Base-by-base conservation (phyloP, 2,888 invertebrate genomes). In the Troilus luridus region DNA sequence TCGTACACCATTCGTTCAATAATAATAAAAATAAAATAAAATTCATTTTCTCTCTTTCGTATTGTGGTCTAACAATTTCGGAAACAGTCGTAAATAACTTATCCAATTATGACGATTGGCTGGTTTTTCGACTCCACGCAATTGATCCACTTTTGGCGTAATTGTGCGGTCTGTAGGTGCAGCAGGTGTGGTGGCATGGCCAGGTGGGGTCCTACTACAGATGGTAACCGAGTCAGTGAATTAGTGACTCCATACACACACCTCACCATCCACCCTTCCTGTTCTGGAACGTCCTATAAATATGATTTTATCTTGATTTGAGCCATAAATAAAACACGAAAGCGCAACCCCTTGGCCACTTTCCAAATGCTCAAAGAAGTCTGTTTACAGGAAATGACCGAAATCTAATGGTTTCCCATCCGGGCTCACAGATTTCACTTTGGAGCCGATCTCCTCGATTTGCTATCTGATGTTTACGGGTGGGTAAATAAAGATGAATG, bases 361-460 rank as follows among this genome's bases (percentile, higher is more conserved):
- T 77, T 77, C 72, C 72, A 77, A 77, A 77, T 41, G 72, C 72
- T 77, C 72, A 77, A 77, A 77, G 72, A 77, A 77, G 41, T 77
- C 72, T 77, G 27, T 77, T 77, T 77, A 77, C 72, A 77, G 72
- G 72, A 77, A 77, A 77, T 77, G 72, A 77, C 72, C 72, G 72
- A 77, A 77, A 77, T 41, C 72, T 77, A 77, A 77, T 77, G 72
- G 72, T 77, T 77, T 77, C 41, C 72, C 17, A 77, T 77, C 72
- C 19, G 11, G 72, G 0, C 72, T 77, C 27, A 8, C 17, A 41
- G 27, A 77, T 77, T 77, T 77, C 72, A 77, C 72, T 77, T 77
- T 41, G 17, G 72, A 72, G 27, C 24, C 8, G 72, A 77, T 77
- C 6, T 3, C 64, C 9, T 10, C 24, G 3, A 24, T 64, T 27